Base-by-base conservation (phyloP, 1,140 invertebrate genomes). In the Hormaphis cornu region DNA sequence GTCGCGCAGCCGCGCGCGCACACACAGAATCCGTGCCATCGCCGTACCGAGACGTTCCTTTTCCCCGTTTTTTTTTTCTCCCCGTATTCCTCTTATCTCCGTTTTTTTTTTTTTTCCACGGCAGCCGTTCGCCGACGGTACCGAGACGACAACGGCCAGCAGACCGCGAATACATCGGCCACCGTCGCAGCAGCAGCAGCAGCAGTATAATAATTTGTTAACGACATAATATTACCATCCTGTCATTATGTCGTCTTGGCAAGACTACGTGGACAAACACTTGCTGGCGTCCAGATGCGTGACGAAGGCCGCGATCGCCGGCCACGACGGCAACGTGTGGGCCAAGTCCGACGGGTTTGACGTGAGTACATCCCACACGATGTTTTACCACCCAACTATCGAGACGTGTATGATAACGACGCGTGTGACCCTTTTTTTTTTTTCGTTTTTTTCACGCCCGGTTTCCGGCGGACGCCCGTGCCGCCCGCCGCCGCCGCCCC, bases 231-330 rank as follows among this genome's bases (percentile, higher is more conserved):
- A n/a, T n/a, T n/a, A 42, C 40, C 5, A 42, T n/a, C 20, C 33
- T 3, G n/a, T 18, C 33, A 63, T 2, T 10, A 95, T 94, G 61
- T 66, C 61, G 91, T 94, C 91, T 87, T 96, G 93, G 93, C 91
- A 95, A 88, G 90, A 93, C 87, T 96, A 96, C 84, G 90, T 96
- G 79, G 92, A 95, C 83, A 95, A 93, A 85, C 92, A 96, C 83
- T 87, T 95, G 83, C 84, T 95, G 82, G 90, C 90, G 76, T 92
- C 90, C 77, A 87, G 86, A 81, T 93, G 90, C 87, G 90, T 93
- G 75, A 89, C 87, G 80, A 92, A 92, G 85, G 92, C 92, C 74
- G 91, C 90, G 74, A 96, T 95, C 79, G 91, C 89, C 78, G 92
- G 92, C 80, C 89, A 92, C 81, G 92, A 96, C 80, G 93, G 93